Percentiles rank a stretch among this genome's conserved stretches.
Conservation (phyloP, 1,140 invertebrate species). For the Danaus plexippus region DNA sequence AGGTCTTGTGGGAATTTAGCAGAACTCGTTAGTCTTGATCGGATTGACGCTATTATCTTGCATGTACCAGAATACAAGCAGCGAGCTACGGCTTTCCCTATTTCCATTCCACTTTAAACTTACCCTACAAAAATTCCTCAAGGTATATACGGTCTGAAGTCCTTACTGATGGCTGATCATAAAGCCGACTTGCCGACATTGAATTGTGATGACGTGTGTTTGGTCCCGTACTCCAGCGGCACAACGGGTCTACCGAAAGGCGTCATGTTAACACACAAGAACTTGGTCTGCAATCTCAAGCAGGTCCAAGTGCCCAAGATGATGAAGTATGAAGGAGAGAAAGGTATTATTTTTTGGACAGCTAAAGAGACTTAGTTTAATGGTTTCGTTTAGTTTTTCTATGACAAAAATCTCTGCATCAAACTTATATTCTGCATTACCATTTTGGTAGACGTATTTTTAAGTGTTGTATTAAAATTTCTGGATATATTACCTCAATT, state of each 20-base stretch:
- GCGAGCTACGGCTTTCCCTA: too few species aligned
- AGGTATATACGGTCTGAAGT: conserved; percentile 71
- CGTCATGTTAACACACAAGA: conserved; percentile 95
- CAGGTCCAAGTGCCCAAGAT: conserved; percentile 70
- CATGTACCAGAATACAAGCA: too few species aligned
- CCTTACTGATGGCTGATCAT: conserved; percentile 70
- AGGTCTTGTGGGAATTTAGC: too few species aligned
- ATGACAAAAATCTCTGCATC: neutral
- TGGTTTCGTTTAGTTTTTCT: neutral
- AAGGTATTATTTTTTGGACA: conserved; percentile 35
- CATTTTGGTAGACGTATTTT: too few species aligned
- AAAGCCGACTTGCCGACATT: conserved; percentile 68
- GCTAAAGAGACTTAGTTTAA: conserved; percentile 9
- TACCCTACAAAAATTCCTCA: neutral
- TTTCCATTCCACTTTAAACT: too few species aligned
- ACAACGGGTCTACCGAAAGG: conserved; percentile 98
- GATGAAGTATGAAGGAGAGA: conserved; percentile 57
- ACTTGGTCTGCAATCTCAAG: conserved; percentile 83
- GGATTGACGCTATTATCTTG: too few species aligned
- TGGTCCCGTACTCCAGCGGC: conserved; percentile 89
- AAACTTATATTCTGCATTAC: too few species aligned
- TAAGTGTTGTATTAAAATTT: too few species aligned
- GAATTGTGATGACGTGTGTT: conserved; percentile 51
- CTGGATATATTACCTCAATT: too few species aligned
- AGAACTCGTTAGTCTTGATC: too few species aligned